Evolutionary conservation across 30 jellyfish, hydroid and myxozoan genomes (phyloP).

Genomic region (Aurelia sp.): DNA sequence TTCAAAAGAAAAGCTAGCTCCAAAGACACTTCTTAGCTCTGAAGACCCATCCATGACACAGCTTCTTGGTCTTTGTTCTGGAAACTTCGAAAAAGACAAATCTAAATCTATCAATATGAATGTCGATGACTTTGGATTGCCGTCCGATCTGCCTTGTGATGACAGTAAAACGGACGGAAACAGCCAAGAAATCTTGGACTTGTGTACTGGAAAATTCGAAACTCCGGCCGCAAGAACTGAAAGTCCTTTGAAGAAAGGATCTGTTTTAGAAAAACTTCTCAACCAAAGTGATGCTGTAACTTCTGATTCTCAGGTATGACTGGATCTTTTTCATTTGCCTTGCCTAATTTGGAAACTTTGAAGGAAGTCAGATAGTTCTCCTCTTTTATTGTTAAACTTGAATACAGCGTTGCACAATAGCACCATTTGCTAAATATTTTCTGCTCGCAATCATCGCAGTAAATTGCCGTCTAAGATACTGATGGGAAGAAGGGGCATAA

Average conservation of each 20-base stretch:
- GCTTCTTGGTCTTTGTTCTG: slow-evolving; percentile 78
- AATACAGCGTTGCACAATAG: no score
- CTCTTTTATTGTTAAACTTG: neutral
- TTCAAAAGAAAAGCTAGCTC: slow-evolving; percentile 14
- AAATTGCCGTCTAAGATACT: no score
- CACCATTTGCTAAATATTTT: no score
- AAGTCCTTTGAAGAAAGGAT: neutral
- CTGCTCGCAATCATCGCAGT: no score
- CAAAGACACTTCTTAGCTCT: slow-evolving; percentile 25
- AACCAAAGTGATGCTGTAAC: neutral
- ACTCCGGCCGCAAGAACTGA: neutral
- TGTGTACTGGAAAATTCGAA: slow-evolving; percentile 62
- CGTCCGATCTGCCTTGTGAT: slow-evolving; percentile 44
- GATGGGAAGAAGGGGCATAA: no score
- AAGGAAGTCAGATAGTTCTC: neutral
- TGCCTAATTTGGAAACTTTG: neutral
- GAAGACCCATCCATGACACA: slow-evolving; percentile 68
- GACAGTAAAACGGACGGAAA: neutral
- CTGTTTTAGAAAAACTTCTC: slow-evolving; percentile 7
- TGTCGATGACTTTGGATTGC: slow-evolving; percentile 32
- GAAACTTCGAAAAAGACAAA: slow-evolving; percentile 23
- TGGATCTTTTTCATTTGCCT: neutral
- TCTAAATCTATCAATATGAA: neutral
- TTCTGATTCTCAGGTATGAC: slow-evolving; percentile 4
- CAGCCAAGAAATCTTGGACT: slow-evolving; percentile 17